phyloP scores from a whole-genome alignment of 2,797 vertebrate species.

The Rhinoraja longicauda region DNA sequence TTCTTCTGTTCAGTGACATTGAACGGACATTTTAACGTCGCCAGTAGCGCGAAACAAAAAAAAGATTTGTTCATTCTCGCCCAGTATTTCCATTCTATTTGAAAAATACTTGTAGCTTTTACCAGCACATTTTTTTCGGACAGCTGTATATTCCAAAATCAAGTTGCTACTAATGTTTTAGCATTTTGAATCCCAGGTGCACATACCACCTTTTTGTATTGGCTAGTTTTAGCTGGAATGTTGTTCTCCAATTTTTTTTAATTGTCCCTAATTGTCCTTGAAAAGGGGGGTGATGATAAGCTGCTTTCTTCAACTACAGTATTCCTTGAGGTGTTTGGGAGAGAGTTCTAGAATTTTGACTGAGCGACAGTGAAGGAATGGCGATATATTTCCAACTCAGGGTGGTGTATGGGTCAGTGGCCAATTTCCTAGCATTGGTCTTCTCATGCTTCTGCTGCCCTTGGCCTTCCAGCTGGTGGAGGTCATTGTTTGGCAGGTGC shows the following conservation, averaged over 20 bases:
- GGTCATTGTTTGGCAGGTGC: neutral
- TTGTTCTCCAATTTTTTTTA: neutral
- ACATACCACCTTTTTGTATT: neutral
- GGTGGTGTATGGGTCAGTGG: neutral
- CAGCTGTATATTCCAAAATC: constrained; percentile 37
- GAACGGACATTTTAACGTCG: neutral
- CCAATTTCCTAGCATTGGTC: too few species aligned
- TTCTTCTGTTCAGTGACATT: constrained; percentile 20
- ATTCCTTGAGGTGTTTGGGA: neutral
- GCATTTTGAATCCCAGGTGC: neutral
- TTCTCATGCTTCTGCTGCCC: neutral
- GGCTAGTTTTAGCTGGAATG: neutral
- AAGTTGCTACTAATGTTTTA: constrained; percentile 28
- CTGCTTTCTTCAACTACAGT: neutral
- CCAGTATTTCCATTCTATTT: constrained; percentile 28
- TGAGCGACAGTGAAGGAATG: too few species aligned
- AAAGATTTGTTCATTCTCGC: constrained; percentile 37
- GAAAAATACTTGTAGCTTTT: constrained; percentile 39
- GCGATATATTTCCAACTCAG: too few species aligned
- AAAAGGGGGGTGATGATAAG: neutral
- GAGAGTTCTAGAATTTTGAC: too few species aligned
- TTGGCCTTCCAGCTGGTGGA: neutral
- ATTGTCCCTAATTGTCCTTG: neutral
- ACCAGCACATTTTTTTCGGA: neutral
- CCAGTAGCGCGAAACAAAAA: neutral